These are phyloP conservation scores for Pangasianodon hypophthalmus DNA, from an alignment of 2,113 vertebrate species.

Conservation along the genomic window DNA sequence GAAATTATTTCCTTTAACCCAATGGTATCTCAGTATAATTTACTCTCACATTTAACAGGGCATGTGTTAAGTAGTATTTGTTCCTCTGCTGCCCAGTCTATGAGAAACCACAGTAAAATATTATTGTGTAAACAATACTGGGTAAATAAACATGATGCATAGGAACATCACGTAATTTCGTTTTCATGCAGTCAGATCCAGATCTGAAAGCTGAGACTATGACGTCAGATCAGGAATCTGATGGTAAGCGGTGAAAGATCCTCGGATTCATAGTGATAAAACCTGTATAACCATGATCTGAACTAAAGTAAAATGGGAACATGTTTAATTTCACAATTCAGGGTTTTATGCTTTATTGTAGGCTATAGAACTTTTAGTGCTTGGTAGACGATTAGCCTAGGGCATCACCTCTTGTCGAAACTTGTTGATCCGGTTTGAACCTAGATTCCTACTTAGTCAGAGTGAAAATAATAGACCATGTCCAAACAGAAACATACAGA, in stretches of 20 bases:
- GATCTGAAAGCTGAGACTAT: constrained; percentile 23
- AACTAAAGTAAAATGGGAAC: not conserved
- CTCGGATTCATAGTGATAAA: not conserved
- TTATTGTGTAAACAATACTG: not conserved
- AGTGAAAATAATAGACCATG: not conserved
- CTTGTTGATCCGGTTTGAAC: constrained; percentile 36
- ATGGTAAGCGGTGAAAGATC: not conserved
- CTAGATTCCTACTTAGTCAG: constrained; percentile 1
- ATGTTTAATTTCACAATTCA: not conserved
- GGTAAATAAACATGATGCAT: not conserved
- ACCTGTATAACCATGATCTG: not conserved
- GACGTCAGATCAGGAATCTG: constrained; percentile 30
- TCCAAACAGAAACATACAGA: not conserved
- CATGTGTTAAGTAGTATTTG: not conserved
- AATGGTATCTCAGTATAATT: not conserved
- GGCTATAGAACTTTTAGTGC: not conserved
- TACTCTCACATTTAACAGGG: not conserved
- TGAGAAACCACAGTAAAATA: not conserved
- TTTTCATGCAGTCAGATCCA: not conserved
- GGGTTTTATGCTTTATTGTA: not conserved
- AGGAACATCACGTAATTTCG: not conserved
- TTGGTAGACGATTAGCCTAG: not conserved
- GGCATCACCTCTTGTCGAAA: constrained; percentile 38
- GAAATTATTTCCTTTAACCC: not conserved
- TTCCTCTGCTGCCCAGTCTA: not conserved